phyloP scores from a whole-genome alignment of 2,888 invertebrate species.

The Cephus rjabovi region DNA sequence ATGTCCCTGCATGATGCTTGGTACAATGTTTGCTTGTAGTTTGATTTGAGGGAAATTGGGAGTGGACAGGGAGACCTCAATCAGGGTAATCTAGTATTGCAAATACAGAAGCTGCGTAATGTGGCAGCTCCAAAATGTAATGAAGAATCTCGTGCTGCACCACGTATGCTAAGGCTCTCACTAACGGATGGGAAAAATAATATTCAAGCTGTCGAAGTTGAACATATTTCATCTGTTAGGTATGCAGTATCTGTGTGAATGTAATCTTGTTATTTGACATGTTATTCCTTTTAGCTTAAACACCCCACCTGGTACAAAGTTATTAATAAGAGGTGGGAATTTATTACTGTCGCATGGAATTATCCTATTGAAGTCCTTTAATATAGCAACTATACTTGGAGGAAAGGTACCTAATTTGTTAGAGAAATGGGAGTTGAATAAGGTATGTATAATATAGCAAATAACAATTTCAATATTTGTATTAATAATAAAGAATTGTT shows the following conservation, averaged over 20 bases:
- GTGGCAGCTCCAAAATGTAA: slow-evolving; percentile 91
- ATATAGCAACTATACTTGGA: slow-evolving; percentile 79
- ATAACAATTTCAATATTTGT: slow-evolving; percentile 27
- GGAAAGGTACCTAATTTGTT: slow-evolving; percentile 85
- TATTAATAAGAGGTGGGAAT: slow-evolving; percentile 71
- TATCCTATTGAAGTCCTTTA: slow-evolving; percentile 76
- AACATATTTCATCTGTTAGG: slow-evolving; percentile 76
- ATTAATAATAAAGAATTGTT: slow-evolving; percentile 13
- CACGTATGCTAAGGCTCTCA: slow-evolving; percentile 85
- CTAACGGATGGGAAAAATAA: slow-evolving; percentile 87
- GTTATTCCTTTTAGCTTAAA: slow-evolving; percentile 70
- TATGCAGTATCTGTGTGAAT: slow-evolving; percentile 25
- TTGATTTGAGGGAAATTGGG: slow-evolving; percentile 86
- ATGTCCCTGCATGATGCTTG: not conserved
- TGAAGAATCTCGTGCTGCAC: slow-evolving; percentile 85
- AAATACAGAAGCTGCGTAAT: slow-evolving; percentile 89
- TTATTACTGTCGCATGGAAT: slow-evolving; percentile 79
- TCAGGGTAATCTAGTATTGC: slow-evolving; percentile 75
- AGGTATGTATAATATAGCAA: slow-evolving; percentile 54
- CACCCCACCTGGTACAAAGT: slow-evolving; percentile 91
- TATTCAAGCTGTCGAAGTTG: slow-evolving; percentile 83
- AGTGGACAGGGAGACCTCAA: slow-evolving; percentile 66
- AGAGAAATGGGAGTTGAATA: slow-evolving; percentile 88
- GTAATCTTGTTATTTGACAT: slow-evolving; percentile 1
- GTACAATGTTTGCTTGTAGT: slow-evolving; percentile 66